These are phyloP conservation scores for Eupsilia transversa DNA, from an alignment of 2,888 invertebrate species.

Conservation along the genomic window DNA sequence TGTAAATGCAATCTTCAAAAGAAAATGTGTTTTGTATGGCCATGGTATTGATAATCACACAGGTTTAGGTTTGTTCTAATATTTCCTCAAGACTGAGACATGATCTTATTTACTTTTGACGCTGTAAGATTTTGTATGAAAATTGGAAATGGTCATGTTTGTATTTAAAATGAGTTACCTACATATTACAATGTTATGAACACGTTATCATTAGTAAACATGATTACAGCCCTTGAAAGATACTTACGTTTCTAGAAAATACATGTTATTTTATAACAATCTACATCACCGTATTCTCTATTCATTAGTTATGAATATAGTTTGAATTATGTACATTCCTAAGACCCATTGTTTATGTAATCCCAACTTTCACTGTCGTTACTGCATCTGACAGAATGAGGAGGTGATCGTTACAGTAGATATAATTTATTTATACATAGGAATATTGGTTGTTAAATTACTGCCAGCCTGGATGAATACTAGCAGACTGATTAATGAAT, in stretches of 20 bases:
- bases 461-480: background rate
- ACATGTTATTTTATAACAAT: slow-evolving; percentile 19
- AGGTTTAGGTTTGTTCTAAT: slow-evolving; percentile 15
- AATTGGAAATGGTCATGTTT: slow-evolving; percentile 12
- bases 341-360: slow-evolving; percentile 12
- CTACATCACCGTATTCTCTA: slow-evolving; percentile 12
- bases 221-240: slow-evolving; percentile 43
- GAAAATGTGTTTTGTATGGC: slow-evolving; percentile 48
- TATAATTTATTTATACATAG: background rate
- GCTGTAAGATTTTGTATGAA: background rate
- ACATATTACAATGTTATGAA: slow-evolving; percentile 18
- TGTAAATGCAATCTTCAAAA: slow-evolving; percentile 58
- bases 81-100: slow-evolving; percentile 11
- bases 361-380: slow-evolving; percentile 14
- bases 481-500: background rate
- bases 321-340: slow-evolving; percentile 18
- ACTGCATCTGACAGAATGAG: slow-evolving; percentile 30
- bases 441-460: slow-evolving; percentile 2
- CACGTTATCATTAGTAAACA: slow-evolving; percentile 47
- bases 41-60: slow-evolving; percentile 35
- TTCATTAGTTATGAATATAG: too few relatives aligned
- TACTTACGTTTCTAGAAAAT: slow-evolving; percentile 31
- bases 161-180: slow-evolving; percentile 3
- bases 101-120: background rate
- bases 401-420: background rate